Percentiles rank a stretch among this genome's conserved stretches.
Evolutionary conservation across 2,797 vertebrate genomes (phyloP).

Genomic region (Myripristis jacobus): DNA sequence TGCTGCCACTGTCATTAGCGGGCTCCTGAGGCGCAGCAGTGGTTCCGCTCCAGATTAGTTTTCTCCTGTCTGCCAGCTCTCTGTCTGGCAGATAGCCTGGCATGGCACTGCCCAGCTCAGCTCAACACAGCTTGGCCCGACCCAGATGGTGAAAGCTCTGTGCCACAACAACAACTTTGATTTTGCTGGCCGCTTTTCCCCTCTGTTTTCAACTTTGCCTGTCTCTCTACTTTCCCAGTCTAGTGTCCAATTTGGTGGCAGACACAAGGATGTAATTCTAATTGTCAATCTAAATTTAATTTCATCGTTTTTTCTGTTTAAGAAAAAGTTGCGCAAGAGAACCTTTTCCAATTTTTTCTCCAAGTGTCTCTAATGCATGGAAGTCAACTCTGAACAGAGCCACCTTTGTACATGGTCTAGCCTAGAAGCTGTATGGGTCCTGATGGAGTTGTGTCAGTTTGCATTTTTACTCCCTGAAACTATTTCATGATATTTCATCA

Average conservation of each 20-base stretch:
- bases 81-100: slow-evolving; percentile 82
- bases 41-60: slow-evolving; percentile 84
- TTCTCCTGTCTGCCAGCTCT: slow-evolving; percentile 81
- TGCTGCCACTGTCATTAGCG: slow-evolving; percentile 82
- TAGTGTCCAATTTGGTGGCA: slow-evolving; percentile 59
- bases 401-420: background rate
- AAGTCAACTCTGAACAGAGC: slow-evolving; percentile 14
- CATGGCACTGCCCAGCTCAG: slow-evolving; percentile 75
- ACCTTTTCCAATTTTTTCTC: slow-evolving; percentile 5
- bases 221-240: slow-evolving; percentile 51
- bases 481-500: background rate
- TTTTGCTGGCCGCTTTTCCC: slow-evolving; percentile 70
- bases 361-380: slow-evolving; percentile 21
- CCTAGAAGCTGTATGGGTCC: background rate
- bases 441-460: background rate
- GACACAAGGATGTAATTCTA: slow-evolving; percentile 58
- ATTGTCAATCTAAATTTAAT: slow-evolving; percentile 42
- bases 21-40: slow-evolving; percentile 81
- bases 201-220: slow-evolving; percentile 51
- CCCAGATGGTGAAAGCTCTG: slow-evolving; percentile 81
- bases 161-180: slow-evolving; percentile 79
- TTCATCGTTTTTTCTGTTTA: slow-evolving; percentile 28
- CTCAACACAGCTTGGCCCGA: slow-evolving; percentile 77
- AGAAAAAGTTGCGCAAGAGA: slow-evolving; percentile 11
- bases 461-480: background rate